These are phyloP conservation scores for Coturnix japonica DNA, from an alignment of 2,113 vertebrate species.

Conservation along the genomic window DNA sequence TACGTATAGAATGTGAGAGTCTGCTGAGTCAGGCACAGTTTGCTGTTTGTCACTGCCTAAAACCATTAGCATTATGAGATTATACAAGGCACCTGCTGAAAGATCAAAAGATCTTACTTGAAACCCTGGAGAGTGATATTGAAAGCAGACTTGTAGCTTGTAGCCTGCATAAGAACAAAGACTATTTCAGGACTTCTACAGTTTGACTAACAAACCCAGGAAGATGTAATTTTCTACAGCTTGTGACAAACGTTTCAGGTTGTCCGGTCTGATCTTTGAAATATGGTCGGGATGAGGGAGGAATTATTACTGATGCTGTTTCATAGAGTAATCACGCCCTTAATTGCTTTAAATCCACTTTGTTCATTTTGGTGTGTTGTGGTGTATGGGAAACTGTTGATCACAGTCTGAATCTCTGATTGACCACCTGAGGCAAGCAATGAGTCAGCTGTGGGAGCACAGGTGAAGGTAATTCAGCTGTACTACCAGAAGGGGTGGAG, in stretches of 20 bases:
- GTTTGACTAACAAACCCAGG: neutral
- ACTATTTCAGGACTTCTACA: neutral
- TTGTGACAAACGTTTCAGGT: neutral
- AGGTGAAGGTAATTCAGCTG: too few relatives aligned
- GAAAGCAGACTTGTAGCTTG: neutral
- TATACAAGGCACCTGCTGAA: conserved; percentile 38
- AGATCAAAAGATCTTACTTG: conserved; percentile 5
- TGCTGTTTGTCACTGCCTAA: conserved; percentile 27
- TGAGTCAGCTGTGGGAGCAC: too few relatives aligned
- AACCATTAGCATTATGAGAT: conserved; percentile 29
- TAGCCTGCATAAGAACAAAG: neutral
- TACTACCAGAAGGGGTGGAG: too few relatives aligned
- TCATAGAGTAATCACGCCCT: neutral
- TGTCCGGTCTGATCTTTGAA: neutral
- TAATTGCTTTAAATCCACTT: neutral
- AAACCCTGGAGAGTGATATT: neutral
- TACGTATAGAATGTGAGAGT: conserved; percentile 22
- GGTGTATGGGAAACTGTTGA: too few relatives aligned
- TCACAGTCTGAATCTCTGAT: too few relatives aligned
- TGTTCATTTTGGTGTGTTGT: neutral
- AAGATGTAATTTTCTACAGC: neutral
- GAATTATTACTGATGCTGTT: neutral
- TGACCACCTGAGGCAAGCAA: too few relatives aligned
- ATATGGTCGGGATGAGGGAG: neutral
- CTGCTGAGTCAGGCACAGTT: conserved; percentile 27